A percentile compares a stretch with the other conserved stretches of the same genome.
Evolutionary conservation across 2,113 vertebrate species (phyloP).

Genomic region (Actinemys pallida): DNA sequence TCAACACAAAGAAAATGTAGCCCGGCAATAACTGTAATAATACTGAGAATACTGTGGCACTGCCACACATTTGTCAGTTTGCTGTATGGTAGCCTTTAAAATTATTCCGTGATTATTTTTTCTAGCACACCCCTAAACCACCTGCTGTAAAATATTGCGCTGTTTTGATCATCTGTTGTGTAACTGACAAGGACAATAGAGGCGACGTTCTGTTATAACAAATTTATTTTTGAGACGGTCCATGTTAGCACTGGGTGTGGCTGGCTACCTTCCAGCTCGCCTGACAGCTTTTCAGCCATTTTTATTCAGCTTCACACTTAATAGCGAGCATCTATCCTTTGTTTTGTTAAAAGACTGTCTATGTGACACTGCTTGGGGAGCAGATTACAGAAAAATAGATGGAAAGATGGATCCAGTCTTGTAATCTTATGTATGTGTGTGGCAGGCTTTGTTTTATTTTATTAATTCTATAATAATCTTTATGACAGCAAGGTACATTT

Average conservation of each 20-base stretch:
- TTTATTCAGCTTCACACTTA: conserved; percentile 80
- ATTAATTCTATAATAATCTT: conserved; percentile 24
- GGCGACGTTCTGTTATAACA: conserved; percentile 39
- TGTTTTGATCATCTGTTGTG: not conserved
- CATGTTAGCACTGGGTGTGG: conserved; percentile 81
- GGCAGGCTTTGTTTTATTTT: conserved; percentile 16
- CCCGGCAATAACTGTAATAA: conserved; percentile 3
- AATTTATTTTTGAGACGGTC: conserved; percentile 61
- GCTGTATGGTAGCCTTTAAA: not conserved
- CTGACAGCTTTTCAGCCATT: conserved; percentile 85
- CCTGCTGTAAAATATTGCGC: not conserved
- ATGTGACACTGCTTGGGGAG: conserved; percentile 54
- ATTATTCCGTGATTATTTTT: not conserved
- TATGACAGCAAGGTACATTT: conserved; percentile 26
- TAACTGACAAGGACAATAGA: conserved; percentile 34
- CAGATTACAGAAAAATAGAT: conserved; percentile 29
- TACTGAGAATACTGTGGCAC: conserved; percentile 23
- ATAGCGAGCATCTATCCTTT: conserved; percentile 74
- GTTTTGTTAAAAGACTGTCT: conserved; percentile 76
- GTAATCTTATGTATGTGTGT: conserved; percentile 1
- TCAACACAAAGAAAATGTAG: conserved; percentile 77
- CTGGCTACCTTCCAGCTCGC: conserved; percentile 66
- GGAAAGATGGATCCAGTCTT: not conserved
- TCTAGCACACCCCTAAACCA: fast-evolving
- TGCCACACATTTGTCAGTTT: conserved; percentile 19